Base-by-base conservation (phyloP, 1,140 invertebrate genomes). In the Stratiolaelaps scimitus region DNA sequence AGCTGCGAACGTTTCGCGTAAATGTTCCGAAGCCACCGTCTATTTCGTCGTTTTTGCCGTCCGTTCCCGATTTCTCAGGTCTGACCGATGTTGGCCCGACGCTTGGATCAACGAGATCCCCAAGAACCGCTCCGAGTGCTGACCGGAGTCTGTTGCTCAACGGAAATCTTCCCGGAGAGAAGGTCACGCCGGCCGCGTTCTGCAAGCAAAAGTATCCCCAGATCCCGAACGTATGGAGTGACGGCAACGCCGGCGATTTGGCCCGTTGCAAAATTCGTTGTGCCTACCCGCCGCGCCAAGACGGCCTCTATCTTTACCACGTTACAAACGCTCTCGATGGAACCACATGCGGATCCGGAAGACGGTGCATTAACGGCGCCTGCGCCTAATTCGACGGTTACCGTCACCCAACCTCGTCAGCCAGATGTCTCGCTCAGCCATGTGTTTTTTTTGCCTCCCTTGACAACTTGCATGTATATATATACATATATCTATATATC, bases 171-270 rank as follows among this genome's bases (percentile, higher is more conserved):
- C 53, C 53, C 23, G 53, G 53, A 1, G 53, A 60, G 23, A 60
- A 60, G 20, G 20, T 60, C 1, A 20, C 53, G 2, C 53, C 53
- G 5, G 10, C 26, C 15, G 26, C 26, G 53, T 60, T 29, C 53
- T 60, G 53, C 53, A 60, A 60, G 23, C 53, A 60, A 23, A 60
- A 60, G 20, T 60, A 60, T 23, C 53, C 53, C 26, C 53, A 60
- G 23, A 26, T 60, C 17, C 26, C 26, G 23, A 60, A 60, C 23
- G 53, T 60, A 6, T 60, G 53, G 53, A 60, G 53, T 23, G 53
- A 60, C 23, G 53, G 15, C 1, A 26, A 26, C 23, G 4, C 34
- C 2, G 34, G 53, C 10, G 53, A 60, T 17, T 23, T 60, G 13
- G 53, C 26, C 15, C 26, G 34, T 17, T 60, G 53, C 23, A 60